phyloP scores from a whole-genome alignment of 2,888 invertebrate genomes.

The Orthosia incerta region DNA sequence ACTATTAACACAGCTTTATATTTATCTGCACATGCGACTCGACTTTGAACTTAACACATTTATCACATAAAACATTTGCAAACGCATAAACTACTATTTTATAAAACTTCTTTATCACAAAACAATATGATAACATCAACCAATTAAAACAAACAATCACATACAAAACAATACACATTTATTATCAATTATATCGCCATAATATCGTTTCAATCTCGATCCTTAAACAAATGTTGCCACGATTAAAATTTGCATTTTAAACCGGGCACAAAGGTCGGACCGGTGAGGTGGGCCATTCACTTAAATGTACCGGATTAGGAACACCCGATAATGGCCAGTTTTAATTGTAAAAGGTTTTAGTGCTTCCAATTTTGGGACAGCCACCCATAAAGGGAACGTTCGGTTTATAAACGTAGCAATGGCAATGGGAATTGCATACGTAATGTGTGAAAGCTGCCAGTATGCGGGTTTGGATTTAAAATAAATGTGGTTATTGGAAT shows the following conservation, averaged over 20 bases:
- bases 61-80: not conserved
- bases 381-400: conserved; percentile 57
- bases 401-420: conserved; percentile 50
- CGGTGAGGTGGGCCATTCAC: conserved; percentile 78
- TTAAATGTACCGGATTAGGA: conserved; percentile 80
- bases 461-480: conserved; percentile 18
- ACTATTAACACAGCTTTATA: not conserved
- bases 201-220: conserved; percentile 58
- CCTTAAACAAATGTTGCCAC: conserved; percentile 48
- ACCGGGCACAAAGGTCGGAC: conserved; percentile 75
- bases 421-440: conserved; percentile 50
- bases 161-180: conserved; percentile 10
- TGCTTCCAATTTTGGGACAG: conserved; percentile 65
- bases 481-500: conserved; percentile 9
- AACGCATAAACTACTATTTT: not conserved
- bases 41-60: too few species aligned
- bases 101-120: not conserved
- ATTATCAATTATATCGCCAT: conserved; percentile 23
- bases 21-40: not conserved
- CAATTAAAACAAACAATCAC: conserved; percentile 27
- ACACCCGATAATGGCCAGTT: conserved; percentile 81
- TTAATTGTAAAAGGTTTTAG: conserved; percentile 79
- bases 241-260: conserved; percentile 77
- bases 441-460: conserved; percentile 37
- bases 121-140: not conserved